Evolutionary conservation across 2,113 vertebrate species (phyloP).

Genomic region (Eupsittula cactorum): DNA sequence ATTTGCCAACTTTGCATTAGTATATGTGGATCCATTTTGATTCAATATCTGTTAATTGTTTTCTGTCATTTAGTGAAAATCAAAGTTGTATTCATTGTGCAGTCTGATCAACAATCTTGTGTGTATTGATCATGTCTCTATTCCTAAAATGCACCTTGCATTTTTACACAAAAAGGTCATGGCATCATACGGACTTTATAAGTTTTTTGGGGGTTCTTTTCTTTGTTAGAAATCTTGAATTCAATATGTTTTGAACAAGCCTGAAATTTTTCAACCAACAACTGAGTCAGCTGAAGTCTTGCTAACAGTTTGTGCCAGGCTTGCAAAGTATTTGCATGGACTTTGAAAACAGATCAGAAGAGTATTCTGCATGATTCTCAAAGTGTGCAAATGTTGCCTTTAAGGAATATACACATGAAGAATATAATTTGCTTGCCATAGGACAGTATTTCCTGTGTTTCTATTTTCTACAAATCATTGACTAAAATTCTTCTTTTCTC

Average conservation of each 20-base stretch:
- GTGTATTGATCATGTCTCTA: not conserved
- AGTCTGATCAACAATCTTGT: not conserved
- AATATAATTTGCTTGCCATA: not conserved
- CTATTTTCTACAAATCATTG: not conserved
- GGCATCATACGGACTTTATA: not conserved
- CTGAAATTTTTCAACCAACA: not conserved
- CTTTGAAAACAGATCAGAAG: not conserved
- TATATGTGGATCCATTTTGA: not conserved
- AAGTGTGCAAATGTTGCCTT: not conserved
- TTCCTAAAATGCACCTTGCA: not conserved
- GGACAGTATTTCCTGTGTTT: not conserved
- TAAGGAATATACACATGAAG: not conserved
- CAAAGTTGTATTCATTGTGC: not conserved
- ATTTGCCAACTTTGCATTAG: not conserved
- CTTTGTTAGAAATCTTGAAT: not conserved
- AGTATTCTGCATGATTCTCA: not conserved
- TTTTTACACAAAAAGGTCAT: not conserved
- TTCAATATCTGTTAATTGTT: accelerated
- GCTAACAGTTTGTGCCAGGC: not conserved
- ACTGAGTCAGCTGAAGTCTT: not conserved
- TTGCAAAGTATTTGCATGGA: not conserved
- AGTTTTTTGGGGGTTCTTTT: accelerated
- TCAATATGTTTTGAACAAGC: not conserved
- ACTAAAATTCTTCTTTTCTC: not conserved
- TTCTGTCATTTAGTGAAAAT: not conserved